Conservation (phyloP, 2,888 invertebrate genomes). For the Andrena trimmerana region DNA sequence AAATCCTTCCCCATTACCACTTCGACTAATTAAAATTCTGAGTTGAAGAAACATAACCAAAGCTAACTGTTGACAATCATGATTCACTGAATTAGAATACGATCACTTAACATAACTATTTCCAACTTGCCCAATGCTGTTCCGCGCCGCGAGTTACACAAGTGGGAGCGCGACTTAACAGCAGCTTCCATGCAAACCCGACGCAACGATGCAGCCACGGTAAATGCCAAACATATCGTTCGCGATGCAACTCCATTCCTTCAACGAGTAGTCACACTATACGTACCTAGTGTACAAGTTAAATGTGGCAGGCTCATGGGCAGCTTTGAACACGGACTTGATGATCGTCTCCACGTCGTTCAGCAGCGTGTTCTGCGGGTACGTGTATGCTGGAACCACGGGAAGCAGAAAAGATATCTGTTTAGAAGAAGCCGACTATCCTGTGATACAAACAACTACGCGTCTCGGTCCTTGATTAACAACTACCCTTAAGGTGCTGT, state of each 20-base stretch:
- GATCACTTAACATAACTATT: no score
- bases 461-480: background rate
- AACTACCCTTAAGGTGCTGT: background rate
- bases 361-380: constrained; percentile 74
- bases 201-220: background rate
- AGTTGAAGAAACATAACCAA: no score
- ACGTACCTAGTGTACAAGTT: constrained; percentile 79
- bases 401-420: constrained; percentile 26
- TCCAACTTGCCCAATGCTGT: no score
- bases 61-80: no score
- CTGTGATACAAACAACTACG: background rate
- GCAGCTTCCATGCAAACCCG: background rate
- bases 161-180: background rate
- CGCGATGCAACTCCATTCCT: background rate
- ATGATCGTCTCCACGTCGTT: constrained; percentile 76
- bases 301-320: constrained; percentile 76
- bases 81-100: no score
- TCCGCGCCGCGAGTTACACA: background rate
- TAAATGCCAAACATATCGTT: background rate
- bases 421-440: background rate
- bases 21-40: no score
- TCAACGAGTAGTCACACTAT: background rate
- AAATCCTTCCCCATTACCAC: no score
- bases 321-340: constrained; percentile 69
- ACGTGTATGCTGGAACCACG: constrained; percentile 67